Conservation (phyloP, 2,888 invertebrate genomes). For the Apantesis nais region DNA sequence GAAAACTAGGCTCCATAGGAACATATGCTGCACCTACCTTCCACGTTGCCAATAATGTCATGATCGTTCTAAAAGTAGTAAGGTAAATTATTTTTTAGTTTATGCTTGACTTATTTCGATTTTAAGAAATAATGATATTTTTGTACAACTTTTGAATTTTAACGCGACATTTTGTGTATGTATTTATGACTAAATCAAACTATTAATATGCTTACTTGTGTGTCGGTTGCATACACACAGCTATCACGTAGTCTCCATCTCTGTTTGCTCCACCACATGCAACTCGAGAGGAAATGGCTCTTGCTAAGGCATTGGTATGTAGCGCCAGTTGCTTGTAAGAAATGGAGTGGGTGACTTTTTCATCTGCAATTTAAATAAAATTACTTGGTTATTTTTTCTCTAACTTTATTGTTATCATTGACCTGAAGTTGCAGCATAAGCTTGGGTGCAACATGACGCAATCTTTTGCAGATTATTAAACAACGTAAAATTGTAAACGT, state of each 20-base stretch:
- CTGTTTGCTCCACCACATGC: conserved; percentile 77
- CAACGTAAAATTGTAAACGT: no score
- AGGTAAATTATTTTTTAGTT: background rate
- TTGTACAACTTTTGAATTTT: no score
- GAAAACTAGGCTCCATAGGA: conserved; percentile 91
- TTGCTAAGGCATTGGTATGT: conserved; percentile 85
- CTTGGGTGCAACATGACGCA: no score
- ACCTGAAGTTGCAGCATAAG: background rate
- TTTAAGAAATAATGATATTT: background rate
- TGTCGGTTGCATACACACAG: conserved; percentile 92
- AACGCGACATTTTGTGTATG: no score
- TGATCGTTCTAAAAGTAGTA: conserved; percentile 76
- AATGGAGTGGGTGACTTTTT: conserved; percentile 59
- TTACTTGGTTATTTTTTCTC: no score
- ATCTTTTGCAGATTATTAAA: background rate
- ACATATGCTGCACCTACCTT: conserved; percentile 94
- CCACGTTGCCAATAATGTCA: conserved; percentile 90
- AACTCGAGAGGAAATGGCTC: conserved; percentile 79
- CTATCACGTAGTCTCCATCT: conserved; percentile 91
- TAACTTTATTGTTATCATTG: background rate
- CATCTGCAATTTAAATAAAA: conserved; percentile 56
- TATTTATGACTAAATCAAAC: no score
- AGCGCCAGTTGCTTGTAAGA: conserved; percentile 85
- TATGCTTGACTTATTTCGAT: background rate
- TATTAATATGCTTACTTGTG: conserved; percentile 77